These are phyloP conservation scores for Empis livida DNA, from an alignment of 2,888 invertebrate species.

Conservation along the genomic window DNA sequence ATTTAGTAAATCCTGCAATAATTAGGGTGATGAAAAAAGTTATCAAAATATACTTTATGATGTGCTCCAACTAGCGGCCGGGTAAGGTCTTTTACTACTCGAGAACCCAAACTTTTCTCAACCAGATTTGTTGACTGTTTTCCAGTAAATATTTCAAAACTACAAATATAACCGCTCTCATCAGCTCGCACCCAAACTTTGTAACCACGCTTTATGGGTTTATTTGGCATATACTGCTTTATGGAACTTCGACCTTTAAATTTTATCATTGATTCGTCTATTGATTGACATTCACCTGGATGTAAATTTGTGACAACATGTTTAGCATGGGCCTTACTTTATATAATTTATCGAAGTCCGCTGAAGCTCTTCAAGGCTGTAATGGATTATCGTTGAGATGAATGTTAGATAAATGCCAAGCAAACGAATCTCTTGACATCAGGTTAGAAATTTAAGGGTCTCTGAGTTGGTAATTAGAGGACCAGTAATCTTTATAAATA, in stretches of 20 bases:
- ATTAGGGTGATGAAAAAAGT: no score
- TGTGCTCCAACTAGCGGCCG: neutral
- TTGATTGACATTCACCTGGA: slow-evolving; percentile 6
- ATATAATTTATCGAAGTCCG: neutral
- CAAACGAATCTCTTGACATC: neutral
- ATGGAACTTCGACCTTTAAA: slow-evolving; percentile 17
- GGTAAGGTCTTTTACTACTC: slow-evolving; percentile 4
- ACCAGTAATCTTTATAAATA: neutral
- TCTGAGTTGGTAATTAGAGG: neutral
- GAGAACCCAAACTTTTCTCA: slow-evolving; percentile 16
- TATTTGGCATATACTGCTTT: slow-evolving; percentile 14
- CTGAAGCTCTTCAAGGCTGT: neutral
- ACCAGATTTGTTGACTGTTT: slow-evolving; percentile 24
- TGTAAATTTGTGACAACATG: neutral
- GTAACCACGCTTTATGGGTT: slow-evolving; percentile 16
- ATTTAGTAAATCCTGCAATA: no score
- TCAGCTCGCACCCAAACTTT: slow-evolving; percentile 17
- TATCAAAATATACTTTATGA: slow-evolving; percentile 1
- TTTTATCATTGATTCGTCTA: slow-evolving; percentile 18
- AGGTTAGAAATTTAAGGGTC: neutral
- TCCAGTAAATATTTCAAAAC: slow-evolving; percentile 22
- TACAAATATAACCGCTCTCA: slow-evolving; percentile 9
- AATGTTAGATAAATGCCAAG: neutral
- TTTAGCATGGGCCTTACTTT: neutral
- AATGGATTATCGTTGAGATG: neutral